These are phyloP conservation scores for Cheirogaleus major DNA, from an alignment of 2,797 vertebrate genomes.

Conservation along the genomic window DNA sequence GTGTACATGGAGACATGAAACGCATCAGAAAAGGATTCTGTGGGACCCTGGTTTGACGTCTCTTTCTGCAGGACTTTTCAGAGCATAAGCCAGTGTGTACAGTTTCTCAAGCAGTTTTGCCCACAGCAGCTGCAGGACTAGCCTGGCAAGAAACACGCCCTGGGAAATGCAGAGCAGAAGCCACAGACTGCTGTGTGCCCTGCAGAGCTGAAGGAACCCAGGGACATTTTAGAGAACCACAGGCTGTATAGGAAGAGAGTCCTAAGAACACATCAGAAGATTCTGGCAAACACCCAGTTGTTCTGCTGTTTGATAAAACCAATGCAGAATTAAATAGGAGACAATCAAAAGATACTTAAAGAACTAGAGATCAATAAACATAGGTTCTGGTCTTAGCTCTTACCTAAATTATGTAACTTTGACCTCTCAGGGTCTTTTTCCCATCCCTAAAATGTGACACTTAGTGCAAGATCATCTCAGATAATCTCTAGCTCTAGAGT, in stretches of 20 bases:
- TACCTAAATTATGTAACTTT: not conserved
- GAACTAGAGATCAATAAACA: not conserved
- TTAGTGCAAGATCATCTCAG: not conserved
- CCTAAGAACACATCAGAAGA: not conserved
- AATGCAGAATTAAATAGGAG: not conserved
- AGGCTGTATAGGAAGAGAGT: not conserved
- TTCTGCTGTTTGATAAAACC: not conserved
- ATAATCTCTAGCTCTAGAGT: not conserved
- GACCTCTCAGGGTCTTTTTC: not conserved
- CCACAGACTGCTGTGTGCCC: not conserved
- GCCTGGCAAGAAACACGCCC: not conserved
- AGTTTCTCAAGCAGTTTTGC: not conserved
- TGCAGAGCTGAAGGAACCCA: not conserved
- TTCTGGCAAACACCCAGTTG: not conserved
- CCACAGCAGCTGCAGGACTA: not conserved
- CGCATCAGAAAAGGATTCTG: not conserved
- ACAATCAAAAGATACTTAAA: not conserved
- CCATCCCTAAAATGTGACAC: not conserved
- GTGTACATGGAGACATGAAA: not conserved
- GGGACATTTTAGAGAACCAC: not conserved
- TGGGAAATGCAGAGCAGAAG: not conserved
- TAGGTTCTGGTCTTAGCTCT: not conserved
- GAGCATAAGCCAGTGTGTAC: not conserved
- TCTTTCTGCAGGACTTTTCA: not conserved
- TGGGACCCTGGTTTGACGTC: not conserved